These are phyloP conservation scores for Drosophila barbarae DNA, from an alignment of 2,888 invertebrate genomes.

Conservation along the genomic window DNA sequence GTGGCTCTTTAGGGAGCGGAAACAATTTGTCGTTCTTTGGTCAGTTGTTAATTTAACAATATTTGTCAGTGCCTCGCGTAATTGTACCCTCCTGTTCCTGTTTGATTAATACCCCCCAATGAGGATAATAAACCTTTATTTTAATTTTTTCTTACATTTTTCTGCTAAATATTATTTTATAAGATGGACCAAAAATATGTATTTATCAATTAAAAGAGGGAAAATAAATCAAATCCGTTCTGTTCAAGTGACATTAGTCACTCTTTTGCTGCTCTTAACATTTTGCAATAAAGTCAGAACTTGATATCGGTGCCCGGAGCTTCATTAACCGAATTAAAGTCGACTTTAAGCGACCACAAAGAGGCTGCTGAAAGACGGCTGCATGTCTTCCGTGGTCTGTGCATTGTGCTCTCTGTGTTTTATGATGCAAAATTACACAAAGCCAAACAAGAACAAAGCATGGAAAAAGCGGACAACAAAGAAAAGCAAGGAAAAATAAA, in stretches of 20 bases:
- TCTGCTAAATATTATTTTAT: not conserved
- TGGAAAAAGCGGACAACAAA: conserved; percentile 33
- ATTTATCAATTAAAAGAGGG: too few relatives aligned
- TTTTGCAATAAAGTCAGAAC: not conserved
- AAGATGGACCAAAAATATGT: not conserved
- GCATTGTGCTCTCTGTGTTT: conserved; percentile 38
- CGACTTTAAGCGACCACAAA: conserved; percentile 25
- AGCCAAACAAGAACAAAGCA: conserved; percentile 63
- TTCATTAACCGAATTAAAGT: conserved; percentile 31
- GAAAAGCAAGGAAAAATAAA: conserved; percentile 32
- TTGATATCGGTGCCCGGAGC: not conserved
- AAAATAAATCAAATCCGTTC: too few relatives aligned
- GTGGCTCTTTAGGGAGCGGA: conserved; percentile 67
- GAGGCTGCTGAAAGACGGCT: conserved; percentile 1
- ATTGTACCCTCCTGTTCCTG: not conserved
- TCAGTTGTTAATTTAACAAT: conserved; percentile 56
- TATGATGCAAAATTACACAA: conserved; percentile 62
- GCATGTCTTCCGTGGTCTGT: conserved; percentile 28
- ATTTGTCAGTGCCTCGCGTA: conserved; percentile 24
- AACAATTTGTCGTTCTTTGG: conserved; percentile 71
- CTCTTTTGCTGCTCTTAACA: too few relatives aligned
- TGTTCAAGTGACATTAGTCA: not conserved
- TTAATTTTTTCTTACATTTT: not conserved
- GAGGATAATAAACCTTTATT: not conserved
- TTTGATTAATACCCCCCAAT: not conserved